phyloP scores from a whole-genome alignment of 1,140 invertebrate genomes.

The Phymastichus coffea region DNA sequence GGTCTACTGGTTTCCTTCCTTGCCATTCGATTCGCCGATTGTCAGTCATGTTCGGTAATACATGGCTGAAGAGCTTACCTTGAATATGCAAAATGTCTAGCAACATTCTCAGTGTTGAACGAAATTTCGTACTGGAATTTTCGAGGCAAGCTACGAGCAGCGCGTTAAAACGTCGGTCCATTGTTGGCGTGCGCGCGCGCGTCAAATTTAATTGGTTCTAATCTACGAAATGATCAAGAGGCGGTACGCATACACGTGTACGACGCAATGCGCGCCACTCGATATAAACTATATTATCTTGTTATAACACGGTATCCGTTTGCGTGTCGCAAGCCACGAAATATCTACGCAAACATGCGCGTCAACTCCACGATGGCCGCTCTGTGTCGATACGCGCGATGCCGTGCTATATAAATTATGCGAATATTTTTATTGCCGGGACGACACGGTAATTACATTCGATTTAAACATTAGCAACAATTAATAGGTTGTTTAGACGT shows the following conservation, averaged over 20 bases:
- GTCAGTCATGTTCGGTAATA: no score
- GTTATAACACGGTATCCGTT: not conserved
- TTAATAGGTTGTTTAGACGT: no score
- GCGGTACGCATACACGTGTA: not conserved
- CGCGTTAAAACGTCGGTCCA: not conserved
- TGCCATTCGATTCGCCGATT: no score
- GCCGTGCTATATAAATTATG: no score
- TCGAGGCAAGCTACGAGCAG: not conserved
- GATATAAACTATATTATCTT: slow-evolving; percentile 6
- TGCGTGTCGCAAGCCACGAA: not conserved
- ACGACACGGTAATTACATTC: no score
- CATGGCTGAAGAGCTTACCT: no score
- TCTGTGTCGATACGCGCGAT: not conserved
- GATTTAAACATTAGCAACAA: no score
- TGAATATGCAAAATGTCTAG: no score
- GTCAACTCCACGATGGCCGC: not conserved
- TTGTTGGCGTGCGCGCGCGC: slow-evolving; percentile 3
- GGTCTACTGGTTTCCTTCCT: no score
- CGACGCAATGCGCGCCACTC: not conserved
- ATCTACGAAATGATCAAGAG: not conserved
- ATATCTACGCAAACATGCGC: not conserved
- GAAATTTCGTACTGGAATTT: no score
- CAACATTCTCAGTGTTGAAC: no score
- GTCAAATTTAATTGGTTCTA: slow-evolving; percentile 17
- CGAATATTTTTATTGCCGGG: no score